Evolutionary conservation across 2,797 vertebrate species (phyloP).

Genomic region (Rhinichthys osculus): DNA sequence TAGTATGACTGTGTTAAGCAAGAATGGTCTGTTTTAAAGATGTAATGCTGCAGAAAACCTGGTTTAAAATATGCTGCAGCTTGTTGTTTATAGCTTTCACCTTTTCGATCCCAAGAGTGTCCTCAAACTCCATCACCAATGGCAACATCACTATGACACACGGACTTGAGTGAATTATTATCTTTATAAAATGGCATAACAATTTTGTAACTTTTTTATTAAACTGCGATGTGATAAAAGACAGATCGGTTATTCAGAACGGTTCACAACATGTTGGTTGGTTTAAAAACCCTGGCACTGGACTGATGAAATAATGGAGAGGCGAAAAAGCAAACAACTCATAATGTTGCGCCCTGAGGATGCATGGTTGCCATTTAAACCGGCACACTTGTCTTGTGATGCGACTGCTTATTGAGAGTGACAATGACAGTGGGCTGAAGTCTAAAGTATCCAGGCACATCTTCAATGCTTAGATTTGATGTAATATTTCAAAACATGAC

Average conservation of each 20-base stretch:
- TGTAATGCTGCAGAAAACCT: background rate
- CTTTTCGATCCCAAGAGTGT: background rate
- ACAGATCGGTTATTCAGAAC: background rate
- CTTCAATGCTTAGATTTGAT: background rate
- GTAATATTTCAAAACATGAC: background rate
- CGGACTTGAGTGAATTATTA: background rate
- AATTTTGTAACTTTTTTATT: background rate
- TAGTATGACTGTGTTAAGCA: background rate
- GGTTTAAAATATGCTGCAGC: background rate
- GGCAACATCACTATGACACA: background rate
- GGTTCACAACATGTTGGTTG: background rate
- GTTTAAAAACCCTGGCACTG: background rate
- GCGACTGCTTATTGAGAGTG: constrained; percentile 1
- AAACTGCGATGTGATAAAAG: background rate
- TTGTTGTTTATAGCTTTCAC: background rate
- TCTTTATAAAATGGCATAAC: background rate
- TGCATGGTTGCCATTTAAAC: background rate
- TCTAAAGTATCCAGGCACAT: background rate
- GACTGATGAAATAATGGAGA: background rate
- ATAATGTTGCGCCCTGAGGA: background rate
- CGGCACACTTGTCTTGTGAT: background rate
- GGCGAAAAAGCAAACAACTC: background rate
- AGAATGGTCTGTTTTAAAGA: background rate
- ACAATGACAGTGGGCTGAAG: background rate
- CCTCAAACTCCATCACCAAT: background rate